A percentile compares a stretch with the other conserved stretches of the same genome.
phyloP scores from a whole-genome alignment of 2,113 vertebrate species.

The Heliornis fulica region DNA sequence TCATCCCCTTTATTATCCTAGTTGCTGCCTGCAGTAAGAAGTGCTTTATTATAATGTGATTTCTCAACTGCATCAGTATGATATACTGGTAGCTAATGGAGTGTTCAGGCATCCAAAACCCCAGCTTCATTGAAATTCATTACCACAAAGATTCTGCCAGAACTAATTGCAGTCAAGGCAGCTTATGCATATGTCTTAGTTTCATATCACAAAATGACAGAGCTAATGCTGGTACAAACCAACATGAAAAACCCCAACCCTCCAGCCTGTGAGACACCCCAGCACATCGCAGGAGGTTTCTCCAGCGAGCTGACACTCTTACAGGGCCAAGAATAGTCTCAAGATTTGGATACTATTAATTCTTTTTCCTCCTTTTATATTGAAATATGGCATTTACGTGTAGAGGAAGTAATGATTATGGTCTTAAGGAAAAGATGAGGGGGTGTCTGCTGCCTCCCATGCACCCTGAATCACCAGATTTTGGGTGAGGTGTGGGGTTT shows the following conservation, averaged over 20 bases:
- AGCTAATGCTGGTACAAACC: background rate
- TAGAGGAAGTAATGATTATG: background rate
- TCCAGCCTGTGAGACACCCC: background rate
- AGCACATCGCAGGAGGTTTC: background rate
- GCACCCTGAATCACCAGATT: fast-evolving
- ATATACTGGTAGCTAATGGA: constrained; percentile 45
- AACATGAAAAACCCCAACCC: background rate
- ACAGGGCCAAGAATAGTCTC: background rate
- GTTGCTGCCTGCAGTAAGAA: constrained; percentile 30
- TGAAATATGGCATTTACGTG: background rate
- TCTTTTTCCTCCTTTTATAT: background rate
- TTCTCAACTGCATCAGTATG: constrained; percentile 35
- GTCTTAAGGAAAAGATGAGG: background rate
- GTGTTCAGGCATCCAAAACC: constrained; percentile 17
- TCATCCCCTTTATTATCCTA: constrained; percentile 30
- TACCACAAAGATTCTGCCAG: constrained; percentile 20
- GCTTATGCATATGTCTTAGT: constrained; percentile 9
- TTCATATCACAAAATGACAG: background rate
- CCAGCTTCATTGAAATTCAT: constrained; percentile 48
- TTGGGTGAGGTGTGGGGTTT: background rate
- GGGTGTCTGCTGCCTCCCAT: background rate
- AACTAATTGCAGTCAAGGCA: constrained; percentile 59
- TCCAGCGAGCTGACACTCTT: background rate
- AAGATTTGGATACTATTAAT: background rate
- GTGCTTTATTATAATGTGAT: constrained; percentile 48